Evolutionary conservation across 2,113 vertebrate species (phyloP).

Genomic region (Ahaetulla prasina): DNA sequence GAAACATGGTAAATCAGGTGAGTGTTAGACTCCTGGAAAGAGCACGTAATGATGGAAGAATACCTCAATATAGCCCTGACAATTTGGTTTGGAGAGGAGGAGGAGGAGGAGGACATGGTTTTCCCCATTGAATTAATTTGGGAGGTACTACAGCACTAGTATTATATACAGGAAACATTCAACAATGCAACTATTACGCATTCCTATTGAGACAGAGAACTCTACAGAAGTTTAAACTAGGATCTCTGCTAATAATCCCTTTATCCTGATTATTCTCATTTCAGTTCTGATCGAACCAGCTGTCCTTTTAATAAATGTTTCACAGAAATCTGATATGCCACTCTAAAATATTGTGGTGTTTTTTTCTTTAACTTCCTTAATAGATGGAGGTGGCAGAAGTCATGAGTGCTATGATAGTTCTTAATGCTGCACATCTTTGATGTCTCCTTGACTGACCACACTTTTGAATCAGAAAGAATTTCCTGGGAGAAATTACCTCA

Average conservation of each 20-base stretch:
- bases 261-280: not conserved
- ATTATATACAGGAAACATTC: not conserved
- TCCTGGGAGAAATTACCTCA: not conserved
- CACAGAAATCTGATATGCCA: not conserved
- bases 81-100: too few relatives aligned
- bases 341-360: not conserved
- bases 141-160: not conserved
- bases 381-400: not conserved
- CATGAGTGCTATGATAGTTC: not conserved
- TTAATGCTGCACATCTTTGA: not conserved
- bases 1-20: not conserved
- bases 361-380: not conserved
- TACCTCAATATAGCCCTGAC: not conserved
- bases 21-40: not conserved
- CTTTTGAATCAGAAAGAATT: not conserved
- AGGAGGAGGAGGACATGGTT: too few relatives aligned
- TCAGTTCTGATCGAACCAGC: not conserved
- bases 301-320: not conserved
- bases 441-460: not conserved
- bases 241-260: not conserved
- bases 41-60: not conserved
- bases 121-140: not conserved
- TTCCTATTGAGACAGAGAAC: not conserved
- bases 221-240: not conserved
- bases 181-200: not conserved